phyloP scores from a whole-genome alignment of 2,113 vertebrate species.

The Apodemus sylvaticus region DNA sequence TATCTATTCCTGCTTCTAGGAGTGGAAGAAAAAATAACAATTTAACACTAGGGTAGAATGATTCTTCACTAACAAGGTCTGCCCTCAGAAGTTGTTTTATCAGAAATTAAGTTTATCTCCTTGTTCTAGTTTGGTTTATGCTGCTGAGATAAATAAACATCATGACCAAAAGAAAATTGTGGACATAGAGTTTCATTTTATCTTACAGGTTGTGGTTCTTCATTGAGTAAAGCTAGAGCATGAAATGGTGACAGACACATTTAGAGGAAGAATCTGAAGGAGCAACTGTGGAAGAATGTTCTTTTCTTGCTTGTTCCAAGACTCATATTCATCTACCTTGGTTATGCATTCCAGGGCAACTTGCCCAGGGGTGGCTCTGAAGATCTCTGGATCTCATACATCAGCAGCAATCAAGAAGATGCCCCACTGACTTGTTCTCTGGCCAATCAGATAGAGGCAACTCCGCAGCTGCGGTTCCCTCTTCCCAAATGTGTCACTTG shows the following conservation, averaged over 20 bases:
- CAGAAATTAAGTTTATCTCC: not conserved
- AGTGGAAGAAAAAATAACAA: not conserved
- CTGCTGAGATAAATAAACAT: not conserved
- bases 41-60: not conserved
- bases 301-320: not conserved
- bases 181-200: not conserved
- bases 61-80: not conserved
- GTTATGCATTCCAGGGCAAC: rapidly evolving
- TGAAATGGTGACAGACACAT: too few species aligned
- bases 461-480: not conserved
- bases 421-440: not conserved
- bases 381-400: too few species aligned
- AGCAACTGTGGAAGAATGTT: too few species aligned
- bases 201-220: too few species aligned
- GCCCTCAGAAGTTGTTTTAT: not conserved
- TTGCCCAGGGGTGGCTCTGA: not conserved
- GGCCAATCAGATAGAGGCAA: not conserved
- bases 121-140: not conserved
- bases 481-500: not conserved
- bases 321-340: too few species aligned
- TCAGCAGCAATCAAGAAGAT: not conserved
- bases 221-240: not conserved
- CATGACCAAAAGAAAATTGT: not conserved
- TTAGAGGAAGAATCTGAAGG: too few species aligned
- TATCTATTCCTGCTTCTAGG: not conserved